These are phyloP conservation scores for Kuschelorhynchus macadamiae DNA, from an alignment of 2,888 invertebrate species.

Conservation along the genomic window DNA sequence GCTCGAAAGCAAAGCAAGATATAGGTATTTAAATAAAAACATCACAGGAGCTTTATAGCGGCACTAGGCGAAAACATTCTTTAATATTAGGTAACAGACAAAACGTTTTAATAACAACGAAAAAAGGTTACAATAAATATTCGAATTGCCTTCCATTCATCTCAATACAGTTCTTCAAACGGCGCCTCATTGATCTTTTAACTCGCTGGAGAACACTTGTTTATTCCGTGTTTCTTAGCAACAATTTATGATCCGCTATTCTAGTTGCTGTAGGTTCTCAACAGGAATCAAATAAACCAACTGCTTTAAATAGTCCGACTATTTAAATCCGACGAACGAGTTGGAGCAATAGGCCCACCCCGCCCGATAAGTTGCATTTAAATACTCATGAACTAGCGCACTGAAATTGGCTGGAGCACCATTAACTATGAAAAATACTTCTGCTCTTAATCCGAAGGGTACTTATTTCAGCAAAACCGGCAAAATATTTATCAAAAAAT, in stretches of 20 bases:
- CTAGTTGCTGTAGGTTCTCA: constrained; percentile 9
- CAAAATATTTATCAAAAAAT: constrained; percentile 10
- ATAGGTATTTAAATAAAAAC: no score
- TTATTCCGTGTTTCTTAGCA: constrained; percentile 18
- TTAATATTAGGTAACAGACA: no score
- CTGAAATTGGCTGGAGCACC: constrained; percentile 9
- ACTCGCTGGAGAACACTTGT: constrained; percentile 15
- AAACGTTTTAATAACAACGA: no score
- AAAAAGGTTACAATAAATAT: background rate
- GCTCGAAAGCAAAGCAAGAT: no score
- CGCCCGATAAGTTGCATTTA: constrained; percentile 19
- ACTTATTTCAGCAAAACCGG: constrained; percentile 24
- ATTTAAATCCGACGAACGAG: constrained; percentile 16
- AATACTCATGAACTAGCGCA: no score
- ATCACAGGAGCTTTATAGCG: no score
- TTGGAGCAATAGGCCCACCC: constrained; percentile 3
- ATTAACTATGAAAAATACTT: constrained; percentile 13
- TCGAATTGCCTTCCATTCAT: constrained; percentile 21
- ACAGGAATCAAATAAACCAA: constrained; percentile 10
- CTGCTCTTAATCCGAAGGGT: constrained; percentile 7
- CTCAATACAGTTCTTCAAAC: constrained; percentile 16
- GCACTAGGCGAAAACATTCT: no score
- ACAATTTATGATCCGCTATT: constrained; percentile 8
- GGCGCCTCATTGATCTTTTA: constrained; percentile 15
- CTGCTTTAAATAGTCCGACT: constrained; percentile 9